Evolutionary conservation across 2,888 invertebrate genomes (phyloP).

Genomic region (Smittia sp.): DNA sequence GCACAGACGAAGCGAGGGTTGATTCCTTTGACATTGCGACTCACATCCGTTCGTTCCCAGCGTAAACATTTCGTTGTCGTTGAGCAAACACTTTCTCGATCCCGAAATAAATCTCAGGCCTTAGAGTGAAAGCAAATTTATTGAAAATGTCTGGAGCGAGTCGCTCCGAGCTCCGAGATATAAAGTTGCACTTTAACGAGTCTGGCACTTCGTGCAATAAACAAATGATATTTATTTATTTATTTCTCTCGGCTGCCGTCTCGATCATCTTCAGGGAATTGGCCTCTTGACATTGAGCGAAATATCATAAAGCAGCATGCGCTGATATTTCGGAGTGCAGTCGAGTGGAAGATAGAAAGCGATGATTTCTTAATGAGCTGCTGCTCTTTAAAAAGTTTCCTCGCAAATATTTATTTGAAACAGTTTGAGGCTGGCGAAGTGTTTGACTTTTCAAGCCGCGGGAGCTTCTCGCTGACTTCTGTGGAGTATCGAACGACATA

Average conservation of each 20-base stretch:
- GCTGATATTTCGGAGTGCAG: neutral
- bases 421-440: neutral
- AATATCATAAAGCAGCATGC: neutral
- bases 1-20: no score
- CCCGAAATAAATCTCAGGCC: neutral
- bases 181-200: conserved; percentile 10
- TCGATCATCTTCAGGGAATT: neutral
- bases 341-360: neutral
- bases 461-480: neutral
- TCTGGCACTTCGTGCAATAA: neutral
- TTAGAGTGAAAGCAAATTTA: conserved; percentile 22
- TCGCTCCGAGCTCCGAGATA: neutral
- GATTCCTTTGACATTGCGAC: neutral
- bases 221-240: neutral
- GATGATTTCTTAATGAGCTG: conserved; percentile 3
- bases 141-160: conserved; percentile 34
- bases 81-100: neutral
- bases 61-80: neutral
- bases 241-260: neutral
- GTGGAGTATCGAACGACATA: neutral
- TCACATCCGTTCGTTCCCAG: neutral
- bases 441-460: neutral
- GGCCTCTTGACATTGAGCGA: conserved; percentile 2
- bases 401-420: neutral
- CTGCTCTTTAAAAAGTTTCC: neutral